A percentile compares a stretch with the other conserved stretches of the same genome.
phyloP scores from a whole-genome alignment of 1,140 invertebrate species.

The Chrysomallon squamiferum region DNA sequence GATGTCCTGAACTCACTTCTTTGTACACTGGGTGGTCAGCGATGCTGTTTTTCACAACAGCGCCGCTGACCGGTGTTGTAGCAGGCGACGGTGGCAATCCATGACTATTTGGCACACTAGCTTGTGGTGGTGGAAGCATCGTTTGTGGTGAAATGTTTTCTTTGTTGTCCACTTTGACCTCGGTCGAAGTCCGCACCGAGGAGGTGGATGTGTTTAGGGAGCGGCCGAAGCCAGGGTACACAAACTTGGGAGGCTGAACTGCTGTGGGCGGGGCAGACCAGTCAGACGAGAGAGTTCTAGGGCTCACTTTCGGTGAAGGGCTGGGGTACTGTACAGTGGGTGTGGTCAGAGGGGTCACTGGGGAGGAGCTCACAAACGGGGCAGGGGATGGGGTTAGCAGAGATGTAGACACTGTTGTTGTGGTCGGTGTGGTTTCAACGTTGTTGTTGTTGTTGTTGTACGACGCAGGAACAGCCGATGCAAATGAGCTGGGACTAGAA shows the following conservation, averaged over 20 bases:
- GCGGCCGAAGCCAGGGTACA: slow-evolving; percentile 51
- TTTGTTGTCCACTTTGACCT: slow-evolving; percentile 4
- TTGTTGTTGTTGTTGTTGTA: slow-evolving; percentile 19
- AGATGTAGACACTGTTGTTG: not conserved
- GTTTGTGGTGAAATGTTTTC: slow-evolving; percentile 17
- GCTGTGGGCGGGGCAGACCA: slow-evolving; percentile 48
- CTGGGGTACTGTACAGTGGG: slow-evolving; percentile 17
- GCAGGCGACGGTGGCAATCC: not conserved
- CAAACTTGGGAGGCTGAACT: slow-evolving; percentile 54
- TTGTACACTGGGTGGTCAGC: not conserved
- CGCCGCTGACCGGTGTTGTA: not conserved
- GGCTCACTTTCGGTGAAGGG: slow-evolving; percentile 33
- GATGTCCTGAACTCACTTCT: slow-evolving; percentile 17
- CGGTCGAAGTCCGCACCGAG: slow-evolving; percentile 7
- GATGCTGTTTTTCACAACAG: not conserved
- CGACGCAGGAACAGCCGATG: slow-evolving; percentile 37
- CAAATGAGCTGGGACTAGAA: slow-evolving; percentile 10
- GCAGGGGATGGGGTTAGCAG: not conserved
- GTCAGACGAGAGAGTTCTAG: slow-evolving; percentile 43
- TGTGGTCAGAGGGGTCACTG: slow-evolving; percentile 19
- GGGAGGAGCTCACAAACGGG: slow-evolving; percentile 1
- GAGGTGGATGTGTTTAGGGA: slow-evolving; percentile 26
- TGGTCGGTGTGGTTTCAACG: slow-evolving; percentile 6
- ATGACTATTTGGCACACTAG: slow-evolving; percentile 6
- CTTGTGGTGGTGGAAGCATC: slow-evolving; percentile 3